phyloP scores from a whole-genome alignment of 2,113 vertebrate species.

The Lepisosteus osseus region DNA sequence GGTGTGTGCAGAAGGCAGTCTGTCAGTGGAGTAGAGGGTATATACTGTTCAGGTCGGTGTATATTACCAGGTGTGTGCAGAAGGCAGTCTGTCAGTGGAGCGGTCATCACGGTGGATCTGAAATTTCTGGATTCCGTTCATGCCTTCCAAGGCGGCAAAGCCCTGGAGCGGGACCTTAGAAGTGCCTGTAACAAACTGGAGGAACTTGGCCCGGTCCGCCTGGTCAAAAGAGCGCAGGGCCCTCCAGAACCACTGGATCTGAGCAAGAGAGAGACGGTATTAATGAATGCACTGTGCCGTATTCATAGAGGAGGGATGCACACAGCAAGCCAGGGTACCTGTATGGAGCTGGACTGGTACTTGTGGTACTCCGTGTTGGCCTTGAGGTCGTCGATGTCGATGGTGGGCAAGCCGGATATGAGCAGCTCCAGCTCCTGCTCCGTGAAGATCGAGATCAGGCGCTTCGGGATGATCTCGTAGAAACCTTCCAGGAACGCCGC shows the following conservation, averaged over 20 bases:
- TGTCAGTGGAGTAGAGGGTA: too few relatives aligned
- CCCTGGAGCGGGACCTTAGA: slow-evolving; percentile 95
- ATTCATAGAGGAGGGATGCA: not conserved
- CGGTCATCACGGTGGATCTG: slow-evolving; percentile 95
- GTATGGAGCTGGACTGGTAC: slow-evolving; percentile 95
- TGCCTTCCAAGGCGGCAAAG: slow-evolving; percentile 90
- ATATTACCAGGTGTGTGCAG: slow-evolving; percentile 28
- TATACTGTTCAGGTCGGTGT: too few relatives aligned
- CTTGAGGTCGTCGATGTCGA: slow-evolving; percentile 95
- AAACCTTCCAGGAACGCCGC: slow-evolving; percentile 93
- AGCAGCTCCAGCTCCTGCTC: slow-evolving; percentile 95
- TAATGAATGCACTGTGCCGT: not conserved
- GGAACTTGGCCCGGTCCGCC: slow-evolving; percentile 92
- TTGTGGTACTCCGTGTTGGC: slow-evolving; percentile 98
- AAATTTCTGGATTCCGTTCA: slow-evolving; percentile 97
- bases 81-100: slow-evolving; percentile 91
- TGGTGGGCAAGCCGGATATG: slow-evolving; percentile 91
- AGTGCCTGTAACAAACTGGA: slow-evolving; percentile 94
- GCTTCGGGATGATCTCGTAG: slow-evolving; percentile 97
- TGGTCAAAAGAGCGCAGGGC: slow-evolving; percentile 93
- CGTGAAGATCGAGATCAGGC: slow-evolving; percentile 97
- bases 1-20: slow-evolving; percentile 62
- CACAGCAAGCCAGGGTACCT: slow-evolving; percentile 57
- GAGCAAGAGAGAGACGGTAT: not conserved
- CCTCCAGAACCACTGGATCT: slow-evolving; percentile 99